These are phyloP conservation scores for Zosterops borbonicus DNA, from an alignment of 2,113 vertebrate genomes.

Conservation along the genomic window DNA sequence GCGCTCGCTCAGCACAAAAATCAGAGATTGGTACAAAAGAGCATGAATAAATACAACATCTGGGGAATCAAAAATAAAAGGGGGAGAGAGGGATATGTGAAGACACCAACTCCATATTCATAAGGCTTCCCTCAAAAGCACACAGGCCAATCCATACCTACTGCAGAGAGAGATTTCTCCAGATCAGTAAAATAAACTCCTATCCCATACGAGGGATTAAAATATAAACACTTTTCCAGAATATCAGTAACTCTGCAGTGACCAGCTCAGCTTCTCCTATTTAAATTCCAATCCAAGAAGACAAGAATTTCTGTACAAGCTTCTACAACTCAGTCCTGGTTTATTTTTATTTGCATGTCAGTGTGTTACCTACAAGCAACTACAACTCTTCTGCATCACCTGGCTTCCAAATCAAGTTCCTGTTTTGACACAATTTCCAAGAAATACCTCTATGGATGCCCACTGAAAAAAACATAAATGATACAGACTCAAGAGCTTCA, in stretches of 20 bases:
- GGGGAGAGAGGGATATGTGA: neutral
- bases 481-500: neutral
- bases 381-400: neutral
- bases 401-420: neutral
- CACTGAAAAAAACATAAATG: neutral
- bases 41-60: neutral
- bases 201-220: neutral
- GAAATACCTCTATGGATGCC: neutral
- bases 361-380: neutral
- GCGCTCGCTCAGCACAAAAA: neutral
- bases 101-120: neutral
- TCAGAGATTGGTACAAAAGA: neutral
- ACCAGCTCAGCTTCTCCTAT: neutral
- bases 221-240: neutral
- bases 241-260: neutral
- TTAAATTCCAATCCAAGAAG: neutral
- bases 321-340: neutral
- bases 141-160: neutral
- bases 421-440: neutral
- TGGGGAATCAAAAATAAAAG: neutral
- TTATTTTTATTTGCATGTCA: neutral
- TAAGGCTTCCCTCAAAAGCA: neutral
- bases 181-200: neutral
- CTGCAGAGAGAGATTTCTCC: neutral
- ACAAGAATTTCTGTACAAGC: neutral